phyloP scores from a whole-genome alignment of 2,888 invertebrate species.

The Polietes domitor region DNA sequence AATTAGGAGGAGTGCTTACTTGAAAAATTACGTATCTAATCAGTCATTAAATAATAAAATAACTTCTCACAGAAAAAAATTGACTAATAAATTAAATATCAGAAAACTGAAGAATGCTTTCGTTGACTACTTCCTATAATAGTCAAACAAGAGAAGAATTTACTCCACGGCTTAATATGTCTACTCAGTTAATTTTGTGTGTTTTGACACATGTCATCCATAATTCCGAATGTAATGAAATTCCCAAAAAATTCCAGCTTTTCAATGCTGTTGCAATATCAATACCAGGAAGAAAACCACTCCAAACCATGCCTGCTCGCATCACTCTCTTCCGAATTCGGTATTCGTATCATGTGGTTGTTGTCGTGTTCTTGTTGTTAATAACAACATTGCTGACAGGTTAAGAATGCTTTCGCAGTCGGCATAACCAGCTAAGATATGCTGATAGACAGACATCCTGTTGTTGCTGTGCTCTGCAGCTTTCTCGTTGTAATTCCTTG shows the following conservation, averaged over 20 bases:
- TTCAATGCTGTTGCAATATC: neutral
- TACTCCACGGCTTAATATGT: too few relatives aligned
- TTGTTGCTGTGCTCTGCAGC: neutral
- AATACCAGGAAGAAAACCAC: neutral
- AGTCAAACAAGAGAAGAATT: too few relatives aligned
- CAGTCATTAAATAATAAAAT: too few relatives aligned
- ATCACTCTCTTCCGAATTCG: neutral
- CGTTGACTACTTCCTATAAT: too few relatives aligned
- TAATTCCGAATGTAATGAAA: neutral
- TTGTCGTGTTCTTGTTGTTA: neutral
- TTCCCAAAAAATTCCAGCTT: neutral
- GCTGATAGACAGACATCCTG: neutral
- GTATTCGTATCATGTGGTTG: neutral
- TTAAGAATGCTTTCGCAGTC: conserved; percentile 13
- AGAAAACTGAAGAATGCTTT: too few relatives aligned
- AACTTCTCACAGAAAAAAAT: too few relatives aligned
- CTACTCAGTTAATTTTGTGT: too few relatives aligned
- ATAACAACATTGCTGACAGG: conserved; percentile 13
- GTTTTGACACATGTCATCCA: neutral
- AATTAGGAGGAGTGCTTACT: too few relatives aligned
- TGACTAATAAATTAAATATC: too few relatives aligned
- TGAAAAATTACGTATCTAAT: too few relatives aligned
- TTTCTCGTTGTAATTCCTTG: conserved; percentile 15
- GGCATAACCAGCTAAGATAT: neutral
- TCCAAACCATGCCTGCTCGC: neutral